Evolutionary conservation across 2,888 invertebrate species (phyloP).

Genomic region (Papilio elwesi): DNA sequence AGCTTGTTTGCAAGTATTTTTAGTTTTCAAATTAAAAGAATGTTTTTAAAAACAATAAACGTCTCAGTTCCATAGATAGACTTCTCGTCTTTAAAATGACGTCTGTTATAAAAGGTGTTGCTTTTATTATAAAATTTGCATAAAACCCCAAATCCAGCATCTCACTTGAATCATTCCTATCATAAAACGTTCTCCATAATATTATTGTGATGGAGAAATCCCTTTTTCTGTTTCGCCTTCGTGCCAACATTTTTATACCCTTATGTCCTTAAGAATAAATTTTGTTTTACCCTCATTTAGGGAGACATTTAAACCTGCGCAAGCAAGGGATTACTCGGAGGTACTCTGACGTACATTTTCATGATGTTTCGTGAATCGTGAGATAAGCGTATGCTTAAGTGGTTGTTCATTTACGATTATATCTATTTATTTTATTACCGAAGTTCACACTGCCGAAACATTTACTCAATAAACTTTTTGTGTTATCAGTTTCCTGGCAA

Average conservation of each 20-base stretch:
- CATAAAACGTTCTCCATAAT: slow-evolving; percentile 10
- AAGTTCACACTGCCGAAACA: too few species aligned
- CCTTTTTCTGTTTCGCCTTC: slow-evolving; percentile 1
- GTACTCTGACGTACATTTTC: slow-evolving; percentile 11
- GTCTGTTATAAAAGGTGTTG: neutral
- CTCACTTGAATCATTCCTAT: neutral
- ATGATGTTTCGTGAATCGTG: neutral
- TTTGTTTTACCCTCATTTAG: slow-evolving; percentile 27
- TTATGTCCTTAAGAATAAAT: slow-evolving; percentile 30
- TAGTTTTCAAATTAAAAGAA: too few species aligned
- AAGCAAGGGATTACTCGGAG: slow-evolving; percentile 13
- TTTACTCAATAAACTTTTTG: too few species aligned
- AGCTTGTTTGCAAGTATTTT: too few species aligned
- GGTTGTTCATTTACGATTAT: too few species aligned
- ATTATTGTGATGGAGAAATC: neutral
- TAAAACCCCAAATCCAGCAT: neutral
- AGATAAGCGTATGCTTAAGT: too few species aligned
- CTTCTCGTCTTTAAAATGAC: too few species aligned
- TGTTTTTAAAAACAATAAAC: too few species aligned
- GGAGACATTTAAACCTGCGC: slow-evolving; percentile 18
- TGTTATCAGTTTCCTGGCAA: too few species aligned
- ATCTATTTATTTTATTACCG: too few species aligned
- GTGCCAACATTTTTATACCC: slow-evolving; percentile 24
- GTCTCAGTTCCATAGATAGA: too few species aligned
- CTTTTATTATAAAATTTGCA: slow-evolving; percentile 5